A percentile compares a stretch with the other conserved stretches of the same genome.
phyloP scores from a whole-genome alignment of 2,113 vertebrate species.

The Globicephala melas region DNA sequence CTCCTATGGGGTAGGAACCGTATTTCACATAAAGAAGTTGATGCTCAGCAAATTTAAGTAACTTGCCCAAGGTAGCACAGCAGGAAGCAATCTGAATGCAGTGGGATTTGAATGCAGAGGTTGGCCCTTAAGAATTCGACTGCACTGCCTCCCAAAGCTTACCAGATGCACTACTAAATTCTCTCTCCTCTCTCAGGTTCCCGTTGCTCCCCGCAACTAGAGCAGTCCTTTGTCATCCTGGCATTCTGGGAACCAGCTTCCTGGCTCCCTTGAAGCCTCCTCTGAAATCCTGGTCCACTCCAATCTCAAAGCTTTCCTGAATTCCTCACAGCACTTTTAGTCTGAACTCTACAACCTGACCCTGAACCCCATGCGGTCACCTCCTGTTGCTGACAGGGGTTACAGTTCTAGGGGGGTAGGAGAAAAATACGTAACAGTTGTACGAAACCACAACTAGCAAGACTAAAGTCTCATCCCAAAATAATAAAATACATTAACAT shows the following conservation, averaged over 20 bases:
- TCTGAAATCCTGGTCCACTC: too few relatives aligned
- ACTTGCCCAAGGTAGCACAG: neutral
- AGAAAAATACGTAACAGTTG: neutral
- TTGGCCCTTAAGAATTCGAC: neutral
- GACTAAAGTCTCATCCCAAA: neutral
- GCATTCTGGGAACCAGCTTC: neutral
- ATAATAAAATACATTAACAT: neutral
- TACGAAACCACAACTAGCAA: neutral
- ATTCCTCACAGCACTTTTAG: neutral
- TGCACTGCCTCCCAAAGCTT: neutral
- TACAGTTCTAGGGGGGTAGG: neutral
- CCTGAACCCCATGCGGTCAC: neutral
- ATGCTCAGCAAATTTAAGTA: neutral
- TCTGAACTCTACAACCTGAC: neutral
- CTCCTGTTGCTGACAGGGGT: neutral
- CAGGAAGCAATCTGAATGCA: neutral
- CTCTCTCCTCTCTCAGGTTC: neutral
- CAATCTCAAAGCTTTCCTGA: neutral
- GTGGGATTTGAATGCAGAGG: neutral
- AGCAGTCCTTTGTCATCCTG: accelerated
- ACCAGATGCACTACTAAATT: accelerated
- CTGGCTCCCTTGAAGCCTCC: neutral
- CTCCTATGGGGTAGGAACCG: neutral
- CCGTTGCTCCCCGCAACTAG: neutral
- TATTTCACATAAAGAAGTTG: neutral